These are phyloP conservation scores for Thamnaconus septentrionalis DNA, from an alignment of 2,113 vertebrate species.

Conservation along the genomic window DNA sequence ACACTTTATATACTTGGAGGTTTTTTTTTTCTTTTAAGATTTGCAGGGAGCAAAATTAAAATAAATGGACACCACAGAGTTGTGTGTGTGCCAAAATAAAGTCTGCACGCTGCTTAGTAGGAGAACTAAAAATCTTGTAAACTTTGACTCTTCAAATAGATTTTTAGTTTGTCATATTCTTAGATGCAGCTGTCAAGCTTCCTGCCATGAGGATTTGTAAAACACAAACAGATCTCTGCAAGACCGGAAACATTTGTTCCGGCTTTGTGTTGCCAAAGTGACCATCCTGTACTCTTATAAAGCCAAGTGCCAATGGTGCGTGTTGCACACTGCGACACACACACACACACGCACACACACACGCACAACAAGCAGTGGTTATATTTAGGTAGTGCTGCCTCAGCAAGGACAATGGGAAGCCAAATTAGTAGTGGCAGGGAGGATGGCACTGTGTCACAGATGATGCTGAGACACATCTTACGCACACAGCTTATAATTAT, in stretches of 20 bases:
- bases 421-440: slow-evolving; percentile 54
- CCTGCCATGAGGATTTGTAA: slow-evolving; percentile 16
- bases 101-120: too few relatives aligned
- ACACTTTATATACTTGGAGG: too few relatives aligned
- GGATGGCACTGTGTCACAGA: slow-evolving; percentile 64
- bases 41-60: too few relatives aligned
- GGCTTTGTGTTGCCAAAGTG: slow-evolving; percentile 31
- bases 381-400: slow-evolving; percentile 71
- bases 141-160: too few relatives aligned
- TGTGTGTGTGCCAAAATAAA: too few relatives aligned
- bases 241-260: slow-evolving; percentile 48
- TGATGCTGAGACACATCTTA: slow-evolving; percentile 28
- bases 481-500: slow-evolving; percentile 32
- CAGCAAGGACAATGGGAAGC: slow-evolving; percentile 62
- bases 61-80: too few relatives aligned
- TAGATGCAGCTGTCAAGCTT: slow-evolving; percentile 6
- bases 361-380: slow-evolving; percentile 13
- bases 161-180: not conserved
- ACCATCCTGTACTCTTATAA: slow-evolving; percentile 52
- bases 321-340: too few relatives aligned
- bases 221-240: slow-evolving; percentile 21
- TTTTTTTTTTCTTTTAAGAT: too few relatives aligned
- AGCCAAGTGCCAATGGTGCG: slow-evolving; percentile 50
- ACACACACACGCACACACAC: slow-evolving; percentile 6
- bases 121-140: too few relatives aligned